Base-by-base conservation (phyloP, 2,113 vertebrate species). In the Calonectris borealis region DNA sequence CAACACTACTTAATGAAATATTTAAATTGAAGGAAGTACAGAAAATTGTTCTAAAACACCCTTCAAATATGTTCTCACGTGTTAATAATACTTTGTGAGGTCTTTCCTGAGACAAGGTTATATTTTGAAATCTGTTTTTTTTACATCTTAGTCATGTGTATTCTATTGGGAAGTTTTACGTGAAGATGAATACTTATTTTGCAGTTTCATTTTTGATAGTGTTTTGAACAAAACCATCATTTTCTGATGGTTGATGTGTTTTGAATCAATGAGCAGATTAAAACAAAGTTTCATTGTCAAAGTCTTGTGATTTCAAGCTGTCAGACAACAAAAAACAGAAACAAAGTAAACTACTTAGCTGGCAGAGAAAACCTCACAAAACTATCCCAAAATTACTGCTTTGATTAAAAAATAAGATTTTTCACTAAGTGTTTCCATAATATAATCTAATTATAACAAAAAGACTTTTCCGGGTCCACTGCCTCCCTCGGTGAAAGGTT, bases 121-220 rank as follows among this genome's bases (percentile, higher is more conserved):
- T 9, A 36, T 9, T 62, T 61, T 51, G 27, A 62, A 54, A 34
- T 29, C 4, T 13, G 0, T 0, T 0, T 42, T 38, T 58, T 86
- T 82, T 29, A 3, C 13, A 26, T 49, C 14, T 61, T 62, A 10
- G 1, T 54, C 75, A n/a, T 36, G 10, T 40, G 13, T 4, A 54
- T 77, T 81, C 86, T 79, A 44, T 79, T 2, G 2, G 9, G 15
- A 69, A 48, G 3, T 69, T 69, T 86, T 34, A 25, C 25, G 20
- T 49, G 18, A 65, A 76, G 9, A 68, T 13, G 7, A 3, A 1
- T 60, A 60, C 31, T 57, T 57, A 73, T 83, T 73, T 73, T 0
- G 1, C 4, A 49, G 32, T 81, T 92, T 73, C 3, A n/a, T 62
- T 86, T 80, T 76, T 40, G 0, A 10, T 79, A 51, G 4, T 27